Base-by-base conservation (phyloP, 2,113 vertebrate species). In the Triplophysa rosa region DNA sequence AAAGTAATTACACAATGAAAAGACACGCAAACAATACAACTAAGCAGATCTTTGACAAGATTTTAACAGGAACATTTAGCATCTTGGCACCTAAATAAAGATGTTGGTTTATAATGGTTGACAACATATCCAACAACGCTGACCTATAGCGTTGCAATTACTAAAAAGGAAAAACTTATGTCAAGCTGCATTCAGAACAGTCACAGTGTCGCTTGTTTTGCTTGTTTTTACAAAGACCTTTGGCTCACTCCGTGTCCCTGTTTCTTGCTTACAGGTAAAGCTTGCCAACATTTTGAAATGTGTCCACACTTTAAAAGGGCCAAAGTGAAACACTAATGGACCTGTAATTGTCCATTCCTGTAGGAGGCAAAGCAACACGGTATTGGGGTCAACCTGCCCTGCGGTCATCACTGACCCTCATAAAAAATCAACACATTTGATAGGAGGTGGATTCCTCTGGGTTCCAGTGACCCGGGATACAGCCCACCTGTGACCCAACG, bases 371-470 rank as follows among this genome's bases (percentile, higher is more conserved):
- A 21, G 42, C 37, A 58, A 29, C 75, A 42, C 8, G 19, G n/a
- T 21, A n/a, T 16, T 59, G 52, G 58, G 79, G 58, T 84, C 64
- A 84, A 80, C 69, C 68, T 72, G 29, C 42, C 29, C 75, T 76
- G 29, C 62, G 62, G 73, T 65, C 24, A 83, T 64, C 82, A 67
- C 73, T 84, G 78, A 77, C 84, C 75, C 77, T 73, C 68, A 70
- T 80, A 62, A 85, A 87, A 87, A 89, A 88, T 85, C 86, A 88
- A 86, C 76, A 72, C 59, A 84, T 64, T 65, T 82, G 81, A 71
- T 82, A 77, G 59, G 86, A 85, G 83, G 84, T 84, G 82, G 83
- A 89, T 86, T 88, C 82, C 84, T 87, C 80, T 80, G 85, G 42
- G 63, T 79, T 81, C 76, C 78, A 82, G 80, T 82, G 89, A 86